phyloP scores from a whole-genome alignment of 2,113 vertebrate species.

The Synchiropus splendidus region DNA sequence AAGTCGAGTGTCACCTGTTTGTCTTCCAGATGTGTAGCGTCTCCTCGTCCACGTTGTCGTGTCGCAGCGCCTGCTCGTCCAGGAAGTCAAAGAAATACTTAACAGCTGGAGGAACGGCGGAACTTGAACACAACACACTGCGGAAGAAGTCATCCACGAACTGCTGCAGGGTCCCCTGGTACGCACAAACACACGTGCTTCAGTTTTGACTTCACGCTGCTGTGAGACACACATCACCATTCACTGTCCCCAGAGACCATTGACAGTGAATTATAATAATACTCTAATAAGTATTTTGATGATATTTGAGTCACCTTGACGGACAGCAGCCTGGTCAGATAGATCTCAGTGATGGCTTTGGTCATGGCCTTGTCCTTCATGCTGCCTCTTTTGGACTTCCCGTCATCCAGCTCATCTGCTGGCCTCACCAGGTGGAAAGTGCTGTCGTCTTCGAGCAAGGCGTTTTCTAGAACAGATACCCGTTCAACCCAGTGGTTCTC shows the following conservation, averaged over 20 bases:
- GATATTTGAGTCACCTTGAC: conserved; percentile 72
- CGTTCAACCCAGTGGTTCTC: no score
- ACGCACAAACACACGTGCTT: conserved; percentile 13
- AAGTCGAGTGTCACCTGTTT: conserved; percentile 70
- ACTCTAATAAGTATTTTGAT: no score
- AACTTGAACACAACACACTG: conserved; percentile 78
- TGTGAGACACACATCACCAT: no score
- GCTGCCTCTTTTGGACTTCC: conserved; percentile 85
- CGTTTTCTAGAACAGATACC: conserved; percentile 67
- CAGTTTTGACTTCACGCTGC: no score
- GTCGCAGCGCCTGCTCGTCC: conserved; percentile 88
- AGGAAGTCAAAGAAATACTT: conserved; percentile 98
- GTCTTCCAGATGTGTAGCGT: conserved; percentile 99
- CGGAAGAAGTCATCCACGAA: conserved; percentile 97
- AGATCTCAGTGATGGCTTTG: conserved; percentile 97
- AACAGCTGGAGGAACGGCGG: conserved; percentile 82
- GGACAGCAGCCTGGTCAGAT: conserved; percentile 91
- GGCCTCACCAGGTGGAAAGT: conserved; percentile 89
- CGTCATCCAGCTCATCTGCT: conserved; percentile 83
- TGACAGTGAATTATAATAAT: no score
- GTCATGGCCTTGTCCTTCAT: conserved; percentile 91
- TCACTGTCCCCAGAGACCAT: no score
- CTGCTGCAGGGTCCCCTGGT: conserved; percentile 91
- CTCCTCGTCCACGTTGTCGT: conserved; percentile 91
- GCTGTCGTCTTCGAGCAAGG: conserved; percentile 89